phyloP scores from a whole-genome alignment of 1,140 invertebrate species.

The Caerostris darwini region DNA sequence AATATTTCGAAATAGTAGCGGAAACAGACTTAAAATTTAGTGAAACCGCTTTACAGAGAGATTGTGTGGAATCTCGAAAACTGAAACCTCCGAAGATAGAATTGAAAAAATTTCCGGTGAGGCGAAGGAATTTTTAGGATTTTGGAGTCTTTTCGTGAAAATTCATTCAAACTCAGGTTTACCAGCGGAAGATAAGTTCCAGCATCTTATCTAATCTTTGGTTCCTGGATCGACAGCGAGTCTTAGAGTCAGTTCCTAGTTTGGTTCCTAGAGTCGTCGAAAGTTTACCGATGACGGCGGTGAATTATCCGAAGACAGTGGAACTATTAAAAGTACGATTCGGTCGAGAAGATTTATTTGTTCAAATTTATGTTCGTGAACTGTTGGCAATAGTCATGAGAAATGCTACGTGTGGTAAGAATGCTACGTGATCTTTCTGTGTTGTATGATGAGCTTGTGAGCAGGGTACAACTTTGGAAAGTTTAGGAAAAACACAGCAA shows the following conservation, averaged over 20 bases:
- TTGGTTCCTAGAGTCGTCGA: neutral
- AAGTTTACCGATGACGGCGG: neutral
- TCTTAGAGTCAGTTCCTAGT: no score
- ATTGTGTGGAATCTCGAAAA: conserved; percentile 77
- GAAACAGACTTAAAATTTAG: no score
- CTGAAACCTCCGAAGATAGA: conserved; percentile 7
- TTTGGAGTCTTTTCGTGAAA: neutral
- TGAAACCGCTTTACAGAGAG: neutral
- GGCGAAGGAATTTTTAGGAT: neutral
- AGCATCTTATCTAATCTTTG: neutral
- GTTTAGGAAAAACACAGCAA: neutral
- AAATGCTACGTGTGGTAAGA: neutral
- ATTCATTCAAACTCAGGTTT: neutral
- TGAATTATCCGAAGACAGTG: neutral
- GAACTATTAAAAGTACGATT: neutral
- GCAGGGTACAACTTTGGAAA: neutral
- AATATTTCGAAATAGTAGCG: no score
- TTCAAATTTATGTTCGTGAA: conserved; percentile 30
- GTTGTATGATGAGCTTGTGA: conserved; percentile 1
- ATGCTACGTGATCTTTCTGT: neutral
- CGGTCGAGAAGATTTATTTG: neutral
- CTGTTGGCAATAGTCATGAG: neutral
- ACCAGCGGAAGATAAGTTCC: neutral
- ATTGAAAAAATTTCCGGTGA: conserved; percentile 6
- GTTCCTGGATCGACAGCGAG: neutral